Percentiles rank a stretch among this genome's conserved stretches.
Evolutionary conservation across 1,140 invertebrate genomes (phyloP).

Genomic region (Lordiphosa stackelbergi): DNA sequence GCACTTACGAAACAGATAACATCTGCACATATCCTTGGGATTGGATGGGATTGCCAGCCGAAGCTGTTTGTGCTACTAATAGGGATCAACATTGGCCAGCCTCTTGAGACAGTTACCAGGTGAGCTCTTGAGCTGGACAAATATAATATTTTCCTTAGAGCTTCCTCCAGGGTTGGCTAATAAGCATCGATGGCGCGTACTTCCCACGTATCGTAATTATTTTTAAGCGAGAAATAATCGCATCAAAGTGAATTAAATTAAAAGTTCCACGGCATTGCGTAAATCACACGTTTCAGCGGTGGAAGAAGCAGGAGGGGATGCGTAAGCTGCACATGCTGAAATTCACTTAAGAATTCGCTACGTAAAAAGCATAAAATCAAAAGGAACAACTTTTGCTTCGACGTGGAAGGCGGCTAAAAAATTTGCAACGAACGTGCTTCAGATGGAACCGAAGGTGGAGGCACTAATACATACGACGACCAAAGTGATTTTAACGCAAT

Average conservation of each 20-base stretch:
- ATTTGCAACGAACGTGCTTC: conserved; percentile 52
- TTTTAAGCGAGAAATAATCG: conserved; percentile 56
- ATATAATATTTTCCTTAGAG: conserved; percentile 14
- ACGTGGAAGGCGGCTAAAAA: conserved; percentile 34
- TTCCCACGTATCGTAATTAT: conserved; percentile 56
- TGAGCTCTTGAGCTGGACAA: conserved; percentile 35
- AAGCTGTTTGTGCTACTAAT: conserved; percentile 67
- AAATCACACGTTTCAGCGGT: conserved; percentile 44
- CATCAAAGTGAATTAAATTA: conserved; percentile 69
- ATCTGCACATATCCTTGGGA: conserved; percentile 65
- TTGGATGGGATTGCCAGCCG: conserved; percentile 24
- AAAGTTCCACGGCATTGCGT: conserved; percentile 59
- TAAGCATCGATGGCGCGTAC: conserved; percentile 35
- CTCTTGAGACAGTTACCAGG: conserved; percentile 60
- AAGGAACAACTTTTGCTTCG: conserved; percentile 48
- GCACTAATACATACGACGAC: conserved; percentile 49
- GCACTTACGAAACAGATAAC: conserved; percentile 50
- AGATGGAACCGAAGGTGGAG: not conserved
- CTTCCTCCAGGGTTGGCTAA: conserved; percentile 21
- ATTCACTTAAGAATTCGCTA: conserved; percentile 66
- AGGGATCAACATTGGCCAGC: conserved; percentile 72
- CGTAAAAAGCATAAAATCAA: conserved; percentile 58
- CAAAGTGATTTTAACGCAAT: conserved; percentile 59
- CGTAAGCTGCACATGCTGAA: conserved; percentile 62
- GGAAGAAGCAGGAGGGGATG: conserved; percentile 4